Evolutionary conservation across 92 coral and sea anemone genomes (phyloP), one percentile per base, ranked within the genome.

Genomic region (Actinostola sp.): DNA sequence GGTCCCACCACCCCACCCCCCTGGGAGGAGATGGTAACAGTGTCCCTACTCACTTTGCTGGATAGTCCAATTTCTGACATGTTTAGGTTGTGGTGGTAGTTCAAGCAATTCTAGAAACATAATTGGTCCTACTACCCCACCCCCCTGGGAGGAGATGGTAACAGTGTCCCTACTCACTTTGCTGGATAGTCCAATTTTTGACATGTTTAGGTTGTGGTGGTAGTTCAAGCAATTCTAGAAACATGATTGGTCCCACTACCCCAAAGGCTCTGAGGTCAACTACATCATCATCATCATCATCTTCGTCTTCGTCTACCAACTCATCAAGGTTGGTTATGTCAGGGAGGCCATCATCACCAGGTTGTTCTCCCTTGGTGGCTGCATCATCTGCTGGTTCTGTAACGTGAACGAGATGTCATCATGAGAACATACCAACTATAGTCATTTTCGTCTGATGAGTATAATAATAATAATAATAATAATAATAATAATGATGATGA

Each of bases 231-330:
- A 93, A 63, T 54, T 88, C 93, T 19, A 93, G 66, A 28, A 71
- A 78, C 77, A 93, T 82, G 66, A 91, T 71, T 11, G 93, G 92
- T 6, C 89, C 97, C 51, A 86, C 75, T 16, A 84, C 96, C 73
- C 86, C 72, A 72, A 91, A 93, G 5, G 98, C 98, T 61, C 98
- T 66, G 38, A 93, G 74, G 56, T 93, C 97, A 33, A 93, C 97
- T 0, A 88, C 98, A 73, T 93, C 98, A 38, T 93, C 98, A 76
- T 93, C 98, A 65, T 93, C 96, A 8, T 89, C 98, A 23, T 93
- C 98, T 15, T 90, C 97, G 23, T 89, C 96, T 27, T 82, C 92
- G 20, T 89, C 89, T 24, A 61, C 51, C 25, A 43, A 34, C 24
- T 71, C 64, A 8, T 71, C 84, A 16, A 68, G 45, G 5, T 66